phyloP scores from a whole-genome alignment of 1,140 invertebrate species.

The Drosophila lowei region DNA sequence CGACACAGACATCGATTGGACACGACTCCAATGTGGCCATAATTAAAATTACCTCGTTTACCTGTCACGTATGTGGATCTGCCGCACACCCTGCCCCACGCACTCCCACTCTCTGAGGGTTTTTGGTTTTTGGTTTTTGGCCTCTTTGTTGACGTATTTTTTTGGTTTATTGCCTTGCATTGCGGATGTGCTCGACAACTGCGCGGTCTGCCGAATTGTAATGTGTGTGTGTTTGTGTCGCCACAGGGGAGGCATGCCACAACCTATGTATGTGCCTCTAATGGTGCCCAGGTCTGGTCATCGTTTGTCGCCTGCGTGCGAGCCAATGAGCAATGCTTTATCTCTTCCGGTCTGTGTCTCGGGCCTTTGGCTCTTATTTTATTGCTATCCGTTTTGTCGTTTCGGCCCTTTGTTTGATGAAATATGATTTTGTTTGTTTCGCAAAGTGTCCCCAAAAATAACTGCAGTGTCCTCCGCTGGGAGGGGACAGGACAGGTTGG shows the following conservation, averaged over 20 bases:
- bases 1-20: conserved; percentile 25
- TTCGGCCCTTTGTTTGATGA: conserved; percentile 65
- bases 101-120: conserved; percentile 13
- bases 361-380: conserved; percentile 43
- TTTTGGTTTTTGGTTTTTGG: conserved; percentile 69
- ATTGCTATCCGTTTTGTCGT: conserved; percentile 64
- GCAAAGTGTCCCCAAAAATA: conserved; percentile 23
- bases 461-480: conserved; percentile 19
- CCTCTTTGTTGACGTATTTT: conserved; percentile 81
- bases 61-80: conserved; percentile 52
- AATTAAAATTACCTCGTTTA: conserved; percentile 82
- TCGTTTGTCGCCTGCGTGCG: neutral
- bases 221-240: conserved; percentile 21
- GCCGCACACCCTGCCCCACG: neutral
- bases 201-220: conserved; percentile 56
- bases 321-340: conserved; percentile 44
- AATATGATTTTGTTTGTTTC: conserved; percentile 70
- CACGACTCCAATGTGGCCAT: conserved; percentile 61
- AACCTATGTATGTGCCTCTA: conserved; percentile 33
- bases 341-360: conserved; percentile 32
- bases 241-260: conserved; percentile 22
- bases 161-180: conserved; percentile 81
- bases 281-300: conserved; percentile 23
- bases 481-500: conserved; percentile 5
- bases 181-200: conserved; percentile 67